Evolutionary conservation across 2,797 vertebrate genomes (phyloP), one percentile per base, ranked within the genome.

Genomic region (Sus cebifrons): DNA sequence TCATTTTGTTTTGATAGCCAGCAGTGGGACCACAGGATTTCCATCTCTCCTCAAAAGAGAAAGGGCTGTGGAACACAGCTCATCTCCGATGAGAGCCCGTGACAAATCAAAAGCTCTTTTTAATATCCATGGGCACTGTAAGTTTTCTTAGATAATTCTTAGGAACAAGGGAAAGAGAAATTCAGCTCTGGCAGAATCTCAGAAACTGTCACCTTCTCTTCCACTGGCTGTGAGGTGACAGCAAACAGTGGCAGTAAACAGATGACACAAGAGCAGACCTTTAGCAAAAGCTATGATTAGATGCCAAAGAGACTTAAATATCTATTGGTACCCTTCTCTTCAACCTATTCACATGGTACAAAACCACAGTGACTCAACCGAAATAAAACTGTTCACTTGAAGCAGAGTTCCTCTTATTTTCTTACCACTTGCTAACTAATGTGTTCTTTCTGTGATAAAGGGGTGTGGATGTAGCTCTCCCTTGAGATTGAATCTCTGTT

Each of bases 301-400:
- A 86, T 25, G 12, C 8, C 27, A 60, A 64, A 79, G 36, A 75
- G 21, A 36, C 15, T 67, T 18, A 4, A 29, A 8, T 7, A 5
- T 14, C 16, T 2, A 32, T 21, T 4, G 3, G 5, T n/a, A 10
- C 0, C 3, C 32, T 18, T 44, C 1, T 17, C 23, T 8, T 23
- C 5, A 0, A 1, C 0, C 18, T 64, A 49, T 18, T 87, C 18
- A 32, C 0, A 0, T 16, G 56, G 17, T 8, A 4, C 13, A 29
- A 25, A 86, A 70, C 14, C 18, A 10, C 10, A 36, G 32, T 16
- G 70, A 49, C 12, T 36, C n/a, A 32, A 65, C 40, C 16, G 25
- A 49, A 86, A n/a, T 13, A 4, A 68, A 32, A n/a, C 16, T 21
- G 20, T 20, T 82, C 25, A 36, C 52, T 7, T 13, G 6, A 60